phyloP scores from a whole-genome alignment of 2,113 vertebrate genomes.

The Boulengeromyrus knoepffleri region DNA sequence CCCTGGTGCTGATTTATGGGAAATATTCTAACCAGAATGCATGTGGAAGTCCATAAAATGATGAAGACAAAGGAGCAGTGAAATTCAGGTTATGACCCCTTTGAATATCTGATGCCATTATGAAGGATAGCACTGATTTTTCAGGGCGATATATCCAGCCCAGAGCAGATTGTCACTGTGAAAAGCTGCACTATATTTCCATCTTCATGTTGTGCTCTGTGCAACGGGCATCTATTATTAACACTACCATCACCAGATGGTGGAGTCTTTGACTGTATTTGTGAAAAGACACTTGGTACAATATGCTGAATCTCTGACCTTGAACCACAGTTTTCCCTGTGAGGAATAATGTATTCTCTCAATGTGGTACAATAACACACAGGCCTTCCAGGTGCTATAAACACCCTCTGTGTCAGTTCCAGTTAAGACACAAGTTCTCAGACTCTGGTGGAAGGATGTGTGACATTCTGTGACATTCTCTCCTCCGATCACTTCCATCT shows the following conservation, averaged over 20 bases:
- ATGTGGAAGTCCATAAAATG: not conserved
- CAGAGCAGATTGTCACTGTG: not conserved
- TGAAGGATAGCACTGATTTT: not conserved
- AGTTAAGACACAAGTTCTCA: constrained; percentile 14
- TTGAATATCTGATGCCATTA: not conserved
- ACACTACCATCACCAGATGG: not conserved
- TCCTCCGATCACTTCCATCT: constrained; percentile 26
- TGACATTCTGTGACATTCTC: constrained; percentile 46
- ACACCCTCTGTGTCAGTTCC: not conserved
- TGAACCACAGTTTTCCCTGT: not conserved
- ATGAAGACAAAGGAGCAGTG: not conserved
- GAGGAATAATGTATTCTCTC: not conserved
- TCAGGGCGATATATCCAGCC: not conserved
- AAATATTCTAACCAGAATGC: not conserved
- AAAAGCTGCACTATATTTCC: not conserved
- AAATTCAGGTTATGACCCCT: not conserved
- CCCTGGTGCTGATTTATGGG: not conserved
- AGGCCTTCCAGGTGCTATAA: not conserved
- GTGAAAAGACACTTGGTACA: not conserved
- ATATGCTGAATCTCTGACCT: not conserved
- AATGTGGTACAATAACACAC: not conserved
- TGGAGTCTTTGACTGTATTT: not conserved
- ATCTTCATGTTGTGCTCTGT: not conserved
- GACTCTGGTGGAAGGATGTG: constrained; percentile 27
- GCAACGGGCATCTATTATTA: not conserved